These are phyloP conservation scores for Vannuccia rotundouncinata DNA, from an alignment of 2,888 invertebrate genomes.

Conservation along the genomic window DNA sequence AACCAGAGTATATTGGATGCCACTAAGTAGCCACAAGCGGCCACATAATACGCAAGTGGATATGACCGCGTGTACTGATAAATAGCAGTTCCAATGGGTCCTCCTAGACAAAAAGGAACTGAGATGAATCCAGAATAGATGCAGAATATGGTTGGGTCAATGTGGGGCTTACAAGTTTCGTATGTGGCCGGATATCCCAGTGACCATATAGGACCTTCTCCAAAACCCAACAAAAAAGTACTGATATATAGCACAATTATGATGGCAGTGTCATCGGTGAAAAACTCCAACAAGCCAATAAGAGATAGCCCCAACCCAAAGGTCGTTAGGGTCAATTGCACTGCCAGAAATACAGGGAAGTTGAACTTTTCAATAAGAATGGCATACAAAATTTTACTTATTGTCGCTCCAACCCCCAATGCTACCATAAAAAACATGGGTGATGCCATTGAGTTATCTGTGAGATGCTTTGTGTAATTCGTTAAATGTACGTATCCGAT, in stretches of 20 bases:
- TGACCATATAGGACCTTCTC: not conserved
- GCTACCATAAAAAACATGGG: not conserved
- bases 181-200: not conserved
- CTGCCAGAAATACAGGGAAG: not conserved
- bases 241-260: not conserved
- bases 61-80: not conserved
- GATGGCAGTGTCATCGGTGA: not conserved
- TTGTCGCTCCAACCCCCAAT: not conserved
- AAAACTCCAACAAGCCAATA: not conserved
- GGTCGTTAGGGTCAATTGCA: not conserved
- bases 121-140: not conserved
- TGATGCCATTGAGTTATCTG: not conserved
- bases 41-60: not conserved
- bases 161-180: not conserved
- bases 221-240: not conserved
- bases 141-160: not conserved
- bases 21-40: not conserved
- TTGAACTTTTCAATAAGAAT: not conserved
- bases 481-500: not conserved
- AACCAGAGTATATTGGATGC: not conserved
- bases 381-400: not conserved
- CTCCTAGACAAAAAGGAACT: not conserved
- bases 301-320: not conserved
- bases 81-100: not conserved
- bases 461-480: not conserved